Evolutionary conservation across 2,888 invertebrate genomes (phyloP).

Genomic region (Siphlonurus alternatus): DNA sequence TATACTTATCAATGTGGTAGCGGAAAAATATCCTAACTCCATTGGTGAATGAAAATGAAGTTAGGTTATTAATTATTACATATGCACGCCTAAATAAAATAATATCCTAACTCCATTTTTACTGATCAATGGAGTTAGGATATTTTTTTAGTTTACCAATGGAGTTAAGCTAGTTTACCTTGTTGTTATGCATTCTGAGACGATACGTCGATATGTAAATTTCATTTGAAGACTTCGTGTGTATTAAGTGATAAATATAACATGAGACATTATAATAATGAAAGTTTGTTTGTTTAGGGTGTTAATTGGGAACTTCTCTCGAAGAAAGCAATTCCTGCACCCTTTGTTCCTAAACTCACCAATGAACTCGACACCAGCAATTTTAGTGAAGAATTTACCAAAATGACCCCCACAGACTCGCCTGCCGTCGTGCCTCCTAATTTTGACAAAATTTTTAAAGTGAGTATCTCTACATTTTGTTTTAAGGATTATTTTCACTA

Average conservation of each 20-base stretch:
- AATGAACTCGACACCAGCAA: slow-evolving; percentile 86
- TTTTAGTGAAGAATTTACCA: slow-evolving; percentile 93
- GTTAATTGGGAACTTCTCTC: slow-evolving; percentile 74
- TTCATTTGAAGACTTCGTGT: not conserved
- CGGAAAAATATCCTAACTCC: too few species aligned
- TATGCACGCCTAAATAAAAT: too few species aligned
- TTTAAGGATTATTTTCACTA: not conserved
- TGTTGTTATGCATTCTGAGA: not conserved
- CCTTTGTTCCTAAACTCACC: slow-evolving; percentile 74
- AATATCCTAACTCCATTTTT: too few species aligned
- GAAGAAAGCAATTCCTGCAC: slow-evolving; percentile 60
- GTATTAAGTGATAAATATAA: not conserved
- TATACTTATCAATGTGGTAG: too few species aligned
- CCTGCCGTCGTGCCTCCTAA: slow-evolving; percentile 77
- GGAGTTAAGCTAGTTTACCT: not conserved
- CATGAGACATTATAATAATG: not conserved
- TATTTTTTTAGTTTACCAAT: too few species aligned
- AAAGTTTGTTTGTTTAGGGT: slow-evolving; percentile 22
- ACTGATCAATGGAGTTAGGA: too few species aligned
- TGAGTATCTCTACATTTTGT: slow-evolving; percentile 19
- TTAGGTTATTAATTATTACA: too few species aligned
- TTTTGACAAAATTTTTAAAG: slow-evolving; percentile 77
- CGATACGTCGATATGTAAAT: not conserved
- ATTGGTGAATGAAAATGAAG: not conserved
- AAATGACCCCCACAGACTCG: slow-evolving; percentile 78